phyloP scores from a whole-genome alignment of 1,140 invertebrate genomes.

The Luehdorfia chinensis region DNA sequence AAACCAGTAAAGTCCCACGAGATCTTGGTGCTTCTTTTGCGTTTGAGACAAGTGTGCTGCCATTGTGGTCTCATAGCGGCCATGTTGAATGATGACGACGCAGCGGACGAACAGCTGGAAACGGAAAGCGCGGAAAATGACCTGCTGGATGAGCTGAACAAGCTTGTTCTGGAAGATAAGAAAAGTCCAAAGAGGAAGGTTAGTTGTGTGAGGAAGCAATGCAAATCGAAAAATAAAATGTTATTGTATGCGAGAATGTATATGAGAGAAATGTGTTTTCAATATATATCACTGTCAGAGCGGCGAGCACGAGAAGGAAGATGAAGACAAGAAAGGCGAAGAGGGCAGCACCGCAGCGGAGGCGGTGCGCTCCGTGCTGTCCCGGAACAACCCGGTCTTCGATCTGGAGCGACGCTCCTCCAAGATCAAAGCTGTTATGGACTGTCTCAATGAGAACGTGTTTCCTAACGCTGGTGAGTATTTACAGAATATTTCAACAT shows the following conservation, averaged over 20 bases:
- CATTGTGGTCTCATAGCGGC: conserved; percentile 87
- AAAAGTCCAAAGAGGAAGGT: conserved; percentile 30
- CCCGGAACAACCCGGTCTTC: conserved; percentile 85
- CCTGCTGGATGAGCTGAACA: conserved; percentile 80
- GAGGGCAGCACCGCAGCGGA: conserved; percentile 63
- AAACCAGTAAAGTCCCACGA: conserved; percentile 84
- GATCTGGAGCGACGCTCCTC: conserved; percentile 77
- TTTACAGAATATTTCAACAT: too few relatives aligned
- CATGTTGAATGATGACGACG: conserved; percentile 80
- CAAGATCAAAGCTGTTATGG: conserved; percentile 81
- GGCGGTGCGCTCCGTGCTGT: conserved; percentile 75
- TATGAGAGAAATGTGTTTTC: too few relatives aligned
- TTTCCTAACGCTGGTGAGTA: conserved; percentile 56
- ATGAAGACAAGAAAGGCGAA: conserved; percentile 27
- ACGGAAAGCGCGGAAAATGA: conserved; percentile 69
- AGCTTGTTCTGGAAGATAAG: conserved; percentile 75
- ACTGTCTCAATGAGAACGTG: conserved; percentile 78
- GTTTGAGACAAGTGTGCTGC: conserved; percentile 92
- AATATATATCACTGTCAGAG: too few relatives aligned
- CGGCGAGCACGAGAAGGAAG: conserved; percentile 15
- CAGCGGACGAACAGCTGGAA: conserved; percentile 43
- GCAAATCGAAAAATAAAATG: too few relatives aligned
- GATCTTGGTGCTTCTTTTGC: conserved; percentile 89
- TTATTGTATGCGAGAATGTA: neutral
- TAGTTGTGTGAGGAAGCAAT: neutral